Base-by-base conservation (phyloP, 1,140 invertebrate species). In the Scaptomyza montana region DNA sequence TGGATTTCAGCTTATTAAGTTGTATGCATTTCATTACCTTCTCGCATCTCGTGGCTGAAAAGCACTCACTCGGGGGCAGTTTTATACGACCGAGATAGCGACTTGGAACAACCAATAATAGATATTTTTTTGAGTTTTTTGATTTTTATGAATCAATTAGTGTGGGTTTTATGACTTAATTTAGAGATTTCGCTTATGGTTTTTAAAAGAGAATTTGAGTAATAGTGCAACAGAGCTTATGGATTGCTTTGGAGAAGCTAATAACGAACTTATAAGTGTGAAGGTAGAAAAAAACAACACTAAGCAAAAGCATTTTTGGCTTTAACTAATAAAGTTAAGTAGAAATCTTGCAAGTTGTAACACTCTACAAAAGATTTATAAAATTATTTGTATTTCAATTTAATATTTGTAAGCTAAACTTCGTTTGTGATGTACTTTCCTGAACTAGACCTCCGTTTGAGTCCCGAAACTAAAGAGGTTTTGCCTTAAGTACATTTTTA, bases 1-100 rank as follows among this genome's bases (percentile, higher is more conserved):
- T 86, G 81, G 81, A 87, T 87, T 71, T 71, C 41, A 65, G 82
- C 77, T 86, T 86, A 86, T 87, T 86, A 78, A 86, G 81, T 86
- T 86, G 82, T 86, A 87, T 86, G 81, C 81, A 86, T 86, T 86
- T 86, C 70, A 86, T 86, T 86, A 86, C 67, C 64, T 45, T 56
- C 60, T 54, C 61, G 30, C 21, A 43, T 51, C 65, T 45, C 54
- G 16, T 8, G 36, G 39, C 33, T 54, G 1, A n/a, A 41, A 13
- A 36, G 33, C 33, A 9, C 7, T 28, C 33, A 9, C 7, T 28
- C 13, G 30, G 47, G 63, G 33, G 63, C 43, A 53, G 39, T 36
- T 51, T 60, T 74, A 74, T 78, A 66, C 51, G 50, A 21, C 36
- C 7, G 19, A 45, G 39, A 25, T 49, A 51, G 46, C 33, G 33